Percentiles rank a stretch among this genome's conserved stretches.
Conservation (phyloP, 1,140 invertebrate genomes). For the Druon quercuslanigerum region DNA sequence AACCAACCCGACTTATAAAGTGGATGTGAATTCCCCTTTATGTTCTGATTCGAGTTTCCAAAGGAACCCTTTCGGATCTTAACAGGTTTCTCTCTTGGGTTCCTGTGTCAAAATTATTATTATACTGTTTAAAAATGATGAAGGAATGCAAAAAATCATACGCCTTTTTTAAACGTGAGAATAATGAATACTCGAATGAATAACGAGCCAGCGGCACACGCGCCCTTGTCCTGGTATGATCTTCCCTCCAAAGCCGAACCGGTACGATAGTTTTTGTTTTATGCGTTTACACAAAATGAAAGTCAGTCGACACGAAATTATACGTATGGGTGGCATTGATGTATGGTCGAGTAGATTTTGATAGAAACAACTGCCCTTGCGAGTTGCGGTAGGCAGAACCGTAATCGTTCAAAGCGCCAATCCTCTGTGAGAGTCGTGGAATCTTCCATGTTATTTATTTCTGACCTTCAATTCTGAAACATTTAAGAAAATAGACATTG, state of each 20-base stretch:
- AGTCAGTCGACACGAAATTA: constrained; percentile 65
- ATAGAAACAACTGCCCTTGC: constrained; percentile 58
- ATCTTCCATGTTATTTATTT: too few relatives aligned
- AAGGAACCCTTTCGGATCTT: too few relatives aligned
- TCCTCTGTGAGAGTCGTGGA: too few relatives aligned
- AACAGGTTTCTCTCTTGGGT: too few relatives aligned
- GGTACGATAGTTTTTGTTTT: constrained; percentile 36
- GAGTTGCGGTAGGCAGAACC: neutral
- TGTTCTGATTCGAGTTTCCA: too few relatives aligned
- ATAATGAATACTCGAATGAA: constrained; percentile 48
- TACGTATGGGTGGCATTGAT: constrained; percentile 68
- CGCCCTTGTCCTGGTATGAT: constrained; percentile 18
- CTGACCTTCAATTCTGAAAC: too few relatives aligned
- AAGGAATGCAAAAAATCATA: too few relatives aligned
- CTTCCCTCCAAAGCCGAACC: constrained; percentile 33
- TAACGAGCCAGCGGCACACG: constrained; percentile 40
- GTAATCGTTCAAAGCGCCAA: too few relatives aligned
- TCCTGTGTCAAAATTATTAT: too few relatives aligned
- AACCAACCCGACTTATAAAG: too few relatives aligned
- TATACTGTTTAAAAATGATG: too few relatives aligned
- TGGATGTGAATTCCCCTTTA: too few relatives aligned
- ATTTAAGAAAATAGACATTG: neutral
- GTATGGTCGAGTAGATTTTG: constrained; percentile 64
- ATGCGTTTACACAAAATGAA: constrained; percentile 46
- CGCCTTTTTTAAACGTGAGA: constrained; percentile 32